Percentiles rank a stretch among this genome's conserved stretches.
Conservation (phyloP, 1,140 invertebrate species). For the Drosophila willistoni region DNA sequence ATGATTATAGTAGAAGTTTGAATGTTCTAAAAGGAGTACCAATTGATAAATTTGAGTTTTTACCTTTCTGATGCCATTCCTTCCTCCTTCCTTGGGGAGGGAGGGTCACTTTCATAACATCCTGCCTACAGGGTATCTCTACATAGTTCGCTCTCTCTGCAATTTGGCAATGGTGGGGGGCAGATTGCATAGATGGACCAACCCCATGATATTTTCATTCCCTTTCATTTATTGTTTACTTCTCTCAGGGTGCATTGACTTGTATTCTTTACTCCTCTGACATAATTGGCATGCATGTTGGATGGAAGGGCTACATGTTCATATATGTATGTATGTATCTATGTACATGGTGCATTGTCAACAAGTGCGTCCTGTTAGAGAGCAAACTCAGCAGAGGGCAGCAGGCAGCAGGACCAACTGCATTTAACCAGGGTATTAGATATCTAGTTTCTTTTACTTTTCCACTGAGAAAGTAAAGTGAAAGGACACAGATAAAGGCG, state of each 20-base stretch:
- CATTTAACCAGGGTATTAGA: slow-evolving; percentile 20
- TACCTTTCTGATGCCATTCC: too few relatives aligned
- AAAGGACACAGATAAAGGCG: slow-evolving; percentile 20
- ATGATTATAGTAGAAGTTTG: too few relatives aligned
- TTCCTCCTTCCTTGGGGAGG: too few relatives aligned
- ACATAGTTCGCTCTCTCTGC: too few relatives aligned
- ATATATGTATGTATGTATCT: too few relatives aligned
- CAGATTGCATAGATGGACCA: not conserved
- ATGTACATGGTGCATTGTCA: slow-evolving; percentile 56
- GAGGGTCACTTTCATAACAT: too few relatives aligned
- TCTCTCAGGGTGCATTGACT: slow-evolving; percentile 56
- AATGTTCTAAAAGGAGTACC: too few relatives aligned
- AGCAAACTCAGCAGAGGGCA: not conserved
- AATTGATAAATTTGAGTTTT: too few relatives aligned
- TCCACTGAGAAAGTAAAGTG: slow-evolving; percentile 40
- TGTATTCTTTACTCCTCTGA: slow-evolving; percentile 2
- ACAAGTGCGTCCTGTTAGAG: slow-evolving; percentile 43
- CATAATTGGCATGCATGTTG: slow-evolving; percentile 9
- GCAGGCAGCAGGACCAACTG: not conserved
- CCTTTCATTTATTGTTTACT: slow-evolving; percentile 56
- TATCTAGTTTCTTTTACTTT: slow-evolving; percentile 10
- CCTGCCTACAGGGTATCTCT: too few relatives aligned
- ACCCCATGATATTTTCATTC: slow-evolving; percentile 37
- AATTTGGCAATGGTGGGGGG: too few relatives aligned
- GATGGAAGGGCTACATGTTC: not conserved